A percentile compares a stretch with the other conserved stretches of the same genome.
Conservation (phyloP, 2,113 vertebrate genomes). For the Brienomyrus brachyistius region DNA sequence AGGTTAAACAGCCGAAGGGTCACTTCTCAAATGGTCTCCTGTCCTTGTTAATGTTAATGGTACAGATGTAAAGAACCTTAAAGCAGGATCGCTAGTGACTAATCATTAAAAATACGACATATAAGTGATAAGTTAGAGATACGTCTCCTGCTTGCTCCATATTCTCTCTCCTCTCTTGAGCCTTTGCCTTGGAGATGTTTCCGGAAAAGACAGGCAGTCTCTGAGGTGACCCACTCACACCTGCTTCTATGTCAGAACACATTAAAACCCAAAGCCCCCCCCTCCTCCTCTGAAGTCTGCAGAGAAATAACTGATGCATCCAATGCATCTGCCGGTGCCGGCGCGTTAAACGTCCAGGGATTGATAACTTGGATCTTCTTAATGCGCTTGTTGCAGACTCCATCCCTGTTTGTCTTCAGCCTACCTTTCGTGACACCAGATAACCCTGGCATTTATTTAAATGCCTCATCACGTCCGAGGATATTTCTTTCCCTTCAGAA, state of each 20-base stretch:
- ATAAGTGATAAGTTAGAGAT: not conserved
- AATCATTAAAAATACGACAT: not conserved
- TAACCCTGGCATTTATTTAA: slow-evolving; percentile 25
- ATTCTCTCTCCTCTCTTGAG: not conserved
- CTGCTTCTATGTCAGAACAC: slow-evolving; percentile 14
- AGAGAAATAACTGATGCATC: slow-evolving; percentile 9
- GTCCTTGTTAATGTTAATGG: not conserved
- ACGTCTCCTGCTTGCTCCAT: not conserved
- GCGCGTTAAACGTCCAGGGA: not conserved
- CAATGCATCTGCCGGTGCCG: not conserved
- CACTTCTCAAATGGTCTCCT: not conserved
- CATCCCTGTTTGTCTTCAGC: slow-evolving; percentile 15
- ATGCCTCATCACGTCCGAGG: slow-evolving; percentile 4
- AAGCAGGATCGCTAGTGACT: not conserved
- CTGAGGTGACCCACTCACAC: not conserved
- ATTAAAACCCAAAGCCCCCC: slow-evolving; percentile 14
- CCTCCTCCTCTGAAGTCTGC: not conserved
- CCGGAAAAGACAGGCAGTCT: not conserved
- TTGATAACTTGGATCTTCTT: slow-evolving; percentile 17
- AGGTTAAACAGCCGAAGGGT: not conserved
- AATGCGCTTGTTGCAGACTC: not conserved
- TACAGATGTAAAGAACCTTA: not conserved
- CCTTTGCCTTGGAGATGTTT: not conserved
- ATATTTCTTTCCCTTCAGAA: slow-evolving; percentile 1
- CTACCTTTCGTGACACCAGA: slow-evolving; percentile 13